A percentile compares a stretch with the other conserved stretches of the same genome.
Evolutionary conservation across 2,797 vertebrate species (phyloP).

Genomic region (Rhadinocentrus ornatus): DNA sequence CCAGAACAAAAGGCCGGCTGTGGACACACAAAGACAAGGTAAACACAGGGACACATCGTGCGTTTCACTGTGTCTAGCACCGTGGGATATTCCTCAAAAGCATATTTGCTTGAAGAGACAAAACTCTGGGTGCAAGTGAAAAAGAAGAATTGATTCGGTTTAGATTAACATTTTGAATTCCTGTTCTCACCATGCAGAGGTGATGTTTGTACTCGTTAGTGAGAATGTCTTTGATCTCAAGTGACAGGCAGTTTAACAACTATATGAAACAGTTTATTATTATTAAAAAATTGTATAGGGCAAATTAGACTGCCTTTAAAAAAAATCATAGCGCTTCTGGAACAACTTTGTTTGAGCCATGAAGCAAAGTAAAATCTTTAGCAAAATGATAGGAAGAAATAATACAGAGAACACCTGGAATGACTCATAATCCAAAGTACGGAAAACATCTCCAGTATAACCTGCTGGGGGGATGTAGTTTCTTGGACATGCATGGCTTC

Average conservation of each 20-base stretch:
- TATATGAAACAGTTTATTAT: not conserved
- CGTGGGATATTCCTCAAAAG: conserved; percentile 60
- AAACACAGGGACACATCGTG: conserved; percentile 45
- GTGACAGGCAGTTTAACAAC: not conserved
- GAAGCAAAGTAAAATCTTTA: no score
- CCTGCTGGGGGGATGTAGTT: no score
- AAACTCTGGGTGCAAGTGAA: not conserved
- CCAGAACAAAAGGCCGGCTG: conserved; percentile 63
- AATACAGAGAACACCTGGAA: no score
- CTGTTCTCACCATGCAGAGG: not conserved
- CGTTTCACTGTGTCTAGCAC: conserved; percentile 34
- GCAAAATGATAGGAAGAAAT: no score
- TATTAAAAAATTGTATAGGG: conserved; percentile 1
- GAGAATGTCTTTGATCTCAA: not conserved
- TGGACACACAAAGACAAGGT: conserved; percentile 55
- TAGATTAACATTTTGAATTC: not conserved
- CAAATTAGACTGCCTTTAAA: not conserved
- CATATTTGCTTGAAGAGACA: conserved; percentile 21
- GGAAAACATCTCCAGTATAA: no score
- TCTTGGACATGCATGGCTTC: no score
- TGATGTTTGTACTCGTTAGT: not conserved
- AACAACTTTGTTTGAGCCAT: no score
- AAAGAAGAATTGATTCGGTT: not conserved
- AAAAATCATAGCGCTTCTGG: not conserved
- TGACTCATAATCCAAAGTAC: no score